Evolutionary conservation across 2,797 vertebrate species (phyloP).

Genomic region (Babyrousa celebensis): DNA sequence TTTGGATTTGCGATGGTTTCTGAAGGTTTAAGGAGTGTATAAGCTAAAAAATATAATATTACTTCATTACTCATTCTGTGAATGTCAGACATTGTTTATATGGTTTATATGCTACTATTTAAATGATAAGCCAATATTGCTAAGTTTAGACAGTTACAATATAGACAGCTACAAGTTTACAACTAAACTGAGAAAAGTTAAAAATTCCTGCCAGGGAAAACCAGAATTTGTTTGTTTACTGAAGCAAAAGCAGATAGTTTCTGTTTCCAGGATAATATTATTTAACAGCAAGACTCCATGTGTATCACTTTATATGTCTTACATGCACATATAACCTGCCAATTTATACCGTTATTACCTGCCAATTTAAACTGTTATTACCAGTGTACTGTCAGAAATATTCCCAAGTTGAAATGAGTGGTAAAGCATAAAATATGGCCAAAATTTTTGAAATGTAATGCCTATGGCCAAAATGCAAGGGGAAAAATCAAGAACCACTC

Average conservation of each 20-base stretch:
- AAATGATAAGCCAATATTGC: conserved; percentile 24
- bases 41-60: not conserved
- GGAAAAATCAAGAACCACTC: conserved; percentile 30
- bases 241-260: conserved; percentile 13
- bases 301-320: not conserved
- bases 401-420: conserved; percentile 51
- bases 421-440: conserved; percentile 9
- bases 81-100: not conserved
- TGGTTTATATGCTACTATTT: not conserved
- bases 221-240: conserved; percentile 48
- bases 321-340: not conserved
- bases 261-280: not conserved
- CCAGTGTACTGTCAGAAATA: not conserved
- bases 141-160: conserved; percentile 7
- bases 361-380: not conserved
- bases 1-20: conserved; percentile 10
- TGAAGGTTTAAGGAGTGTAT: not conserved
- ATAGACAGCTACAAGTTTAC: not conserved
- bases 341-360: not conserved
- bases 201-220: conserved; percentile 23
- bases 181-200: conserved; percentile 29
- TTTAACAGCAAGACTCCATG: conserved; percentile 33
- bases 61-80: conserved; percentile 26
- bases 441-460: conserved; percentile 46
- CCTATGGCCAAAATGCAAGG: not conserved